Evolutionary conservation across 2,113 vertebrate species (phyloP).

Genomic region (Gasterosteus aculeatus): DNA sequence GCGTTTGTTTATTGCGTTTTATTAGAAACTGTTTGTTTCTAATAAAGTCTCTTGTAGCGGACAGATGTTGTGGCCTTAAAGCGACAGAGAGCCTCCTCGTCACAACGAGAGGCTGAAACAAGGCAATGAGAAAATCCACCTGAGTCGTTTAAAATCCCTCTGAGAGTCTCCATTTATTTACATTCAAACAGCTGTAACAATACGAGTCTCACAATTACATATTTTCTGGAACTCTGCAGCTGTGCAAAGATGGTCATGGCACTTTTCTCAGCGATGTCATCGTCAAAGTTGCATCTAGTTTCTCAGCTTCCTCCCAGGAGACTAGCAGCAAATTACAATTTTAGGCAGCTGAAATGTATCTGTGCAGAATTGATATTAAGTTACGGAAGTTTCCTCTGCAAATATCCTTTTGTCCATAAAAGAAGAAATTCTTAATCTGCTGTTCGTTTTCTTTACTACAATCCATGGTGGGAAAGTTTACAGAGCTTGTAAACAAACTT

Average conservation of each 20-base stretch:
- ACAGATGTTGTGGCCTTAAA: slow-evolving; percentile 8
- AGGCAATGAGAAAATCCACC: slow-evolving; percentile 46
- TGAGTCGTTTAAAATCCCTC: slow-evolving; percentile 39
- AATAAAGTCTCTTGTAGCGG: slow-evolving; percentile 18
- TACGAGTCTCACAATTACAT: slow-evolving; percentile 17
- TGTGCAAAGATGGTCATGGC: slow-evolving; percentile 58
- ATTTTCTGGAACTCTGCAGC: slow-evolving; percentile 53
- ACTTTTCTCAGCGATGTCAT: slow-evolving; percentile 62
- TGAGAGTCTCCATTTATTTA: slow-evolving; percentile 23
- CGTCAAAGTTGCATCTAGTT: slow-evolving; percentile 72
- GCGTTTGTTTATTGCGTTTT: too few relatives aligned
- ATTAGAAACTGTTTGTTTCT: slow-evolving; percentile 25
- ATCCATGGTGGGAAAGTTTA: slow-evolving; percentile 15
- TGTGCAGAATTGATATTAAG: background rate
- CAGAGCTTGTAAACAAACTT: slow-evolving; percentile 16
- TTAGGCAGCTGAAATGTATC: slow-evolving; percentile 38
- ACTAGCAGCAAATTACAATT: slow-evolving; percentile 31
- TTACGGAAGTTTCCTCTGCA: background rate
- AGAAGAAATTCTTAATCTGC: background rate
- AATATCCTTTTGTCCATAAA: background rate
- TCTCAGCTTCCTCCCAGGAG: slow-evolving; percentile 55
- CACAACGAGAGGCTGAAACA: slow-evolving; percentile 32
- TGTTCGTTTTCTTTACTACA: background rate
- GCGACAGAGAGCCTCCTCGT: slow-evolving; percentile 3
- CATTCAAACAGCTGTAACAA: slow-evolving; percentile 43